Conservation (phyloP, 2,113 vertebrate genomes). For the Pangasianodon hypophthalmus region DNA sequence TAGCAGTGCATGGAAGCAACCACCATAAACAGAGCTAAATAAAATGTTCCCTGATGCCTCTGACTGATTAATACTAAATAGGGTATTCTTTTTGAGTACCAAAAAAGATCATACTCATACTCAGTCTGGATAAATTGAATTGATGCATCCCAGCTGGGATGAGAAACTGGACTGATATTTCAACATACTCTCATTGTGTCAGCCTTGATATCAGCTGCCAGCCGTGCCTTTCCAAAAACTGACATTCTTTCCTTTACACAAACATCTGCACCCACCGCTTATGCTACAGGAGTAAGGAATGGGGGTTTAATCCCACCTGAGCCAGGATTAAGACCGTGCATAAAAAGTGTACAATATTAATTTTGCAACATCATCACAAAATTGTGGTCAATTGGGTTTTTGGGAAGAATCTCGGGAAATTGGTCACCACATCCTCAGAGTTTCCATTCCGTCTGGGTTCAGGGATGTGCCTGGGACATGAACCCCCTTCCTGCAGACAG, state of each 20-base stretch:
- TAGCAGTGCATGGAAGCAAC: not conserved
- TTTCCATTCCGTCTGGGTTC: constrained; percentile 37
- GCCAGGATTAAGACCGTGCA: not conserved
- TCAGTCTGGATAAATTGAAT: not conserved
- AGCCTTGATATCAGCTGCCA: constrained; percentile 38
- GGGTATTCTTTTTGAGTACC: not conserved
- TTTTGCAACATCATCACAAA: not conserved
- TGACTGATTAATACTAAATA: not conserved
- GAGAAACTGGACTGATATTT: constrained; percentile 11
- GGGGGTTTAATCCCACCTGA: constrained; percentile 16
- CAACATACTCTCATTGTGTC: constrained; percentile 33
- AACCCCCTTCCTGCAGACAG: constrained; percentile 38
- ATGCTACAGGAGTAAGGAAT: not conserved
- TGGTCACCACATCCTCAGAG: not conserved
- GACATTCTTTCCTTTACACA: constrained; percentile 14
- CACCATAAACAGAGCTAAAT: not conserved
- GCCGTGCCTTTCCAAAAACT: constrained; percentile 24
- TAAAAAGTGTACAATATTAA: not conserved
- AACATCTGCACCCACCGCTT: not conserved
- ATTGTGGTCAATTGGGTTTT: not conserved
- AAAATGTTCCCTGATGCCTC: not conserved
- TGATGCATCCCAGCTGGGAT: constrained; percentile 12
- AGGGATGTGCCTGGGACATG: constrained; percentile 42
- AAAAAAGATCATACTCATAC: not conserved
- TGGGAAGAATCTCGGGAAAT: not conserved